Evolutionary conservation across 2,113 vertebrate species (phyloP).

Genomic region (Sterrhoptilus dennistouni): DNA sequence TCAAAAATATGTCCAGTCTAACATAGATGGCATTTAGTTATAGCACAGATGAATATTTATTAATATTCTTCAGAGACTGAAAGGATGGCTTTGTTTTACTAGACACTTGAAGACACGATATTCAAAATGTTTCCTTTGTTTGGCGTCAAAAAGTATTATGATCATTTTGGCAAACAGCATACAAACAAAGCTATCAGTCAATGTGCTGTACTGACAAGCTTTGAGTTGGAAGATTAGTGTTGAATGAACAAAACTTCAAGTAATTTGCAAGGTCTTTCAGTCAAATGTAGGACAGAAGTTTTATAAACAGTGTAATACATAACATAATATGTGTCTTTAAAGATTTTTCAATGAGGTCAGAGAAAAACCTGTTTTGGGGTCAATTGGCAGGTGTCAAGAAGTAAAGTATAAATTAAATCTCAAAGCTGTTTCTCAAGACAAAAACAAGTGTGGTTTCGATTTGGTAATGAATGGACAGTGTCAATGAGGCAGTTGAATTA

Average conservation of each 20-base stretch:
- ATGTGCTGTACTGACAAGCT: background rate
- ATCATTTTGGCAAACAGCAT: slow-evolving; percentile 5
- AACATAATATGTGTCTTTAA: background rate
- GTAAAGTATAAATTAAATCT: slow-evolving; percentile 21
- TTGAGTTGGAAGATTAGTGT: slow-evolving; percentile 46
- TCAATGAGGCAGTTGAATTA: background rate
- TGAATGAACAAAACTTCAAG: slow-evolving; percentile 58
- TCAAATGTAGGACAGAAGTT: slow-evolving; percentile 39
- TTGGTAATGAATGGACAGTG: background rate
- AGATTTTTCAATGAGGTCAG: slow-evolving; percentile 32
- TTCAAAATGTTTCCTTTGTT: slow-evolving; percentile 63
- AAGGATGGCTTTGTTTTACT: slow-evolving; percentile 31
- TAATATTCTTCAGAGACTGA: slow-evolving; percentile 39
- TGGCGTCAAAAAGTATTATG: background rate
- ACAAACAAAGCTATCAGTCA: slow-evolving; percentile 23
- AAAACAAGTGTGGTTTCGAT: background rate
- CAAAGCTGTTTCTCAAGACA: background rate
- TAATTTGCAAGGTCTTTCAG: slow-evolving; percentile 51
- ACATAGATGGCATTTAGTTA: slow-evolving; percentile 62
- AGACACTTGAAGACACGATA: slow-evolving; percentile 14
- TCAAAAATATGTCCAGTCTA: slow-evolving; percentile 59
- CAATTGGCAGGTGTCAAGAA: background rate
- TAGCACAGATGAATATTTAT: slow-evolving; percentile 45
- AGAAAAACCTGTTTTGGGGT: background rate
- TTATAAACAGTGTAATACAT: slow-evolving; percentile 18